Conservation (phyloP, 2,888 invertebrate species). For the Ametastegia equiseti region DNA sequence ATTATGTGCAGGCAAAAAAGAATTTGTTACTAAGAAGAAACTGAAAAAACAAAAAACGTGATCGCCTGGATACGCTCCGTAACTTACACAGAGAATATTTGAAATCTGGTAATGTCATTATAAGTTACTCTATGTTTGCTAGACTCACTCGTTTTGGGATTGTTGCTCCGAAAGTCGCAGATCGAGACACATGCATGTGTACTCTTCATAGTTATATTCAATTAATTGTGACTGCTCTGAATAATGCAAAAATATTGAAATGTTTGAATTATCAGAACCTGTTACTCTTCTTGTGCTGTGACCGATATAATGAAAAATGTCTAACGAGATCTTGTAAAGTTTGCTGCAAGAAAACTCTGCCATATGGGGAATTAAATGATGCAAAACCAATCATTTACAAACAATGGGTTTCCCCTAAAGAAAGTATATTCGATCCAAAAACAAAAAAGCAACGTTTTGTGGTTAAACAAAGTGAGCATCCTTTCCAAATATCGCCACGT, state of each 20-base stretch:
- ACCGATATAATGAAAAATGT: background rate
- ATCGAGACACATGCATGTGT: slow-evolving; percentile 59
- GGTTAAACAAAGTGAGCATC: background rate
- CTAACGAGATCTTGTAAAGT: background rate
- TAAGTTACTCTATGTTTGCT: slow-evolving; percentile 54
- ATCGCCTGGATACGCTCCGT: slow-evolving; percentile 56
- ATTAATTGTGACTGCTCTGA: slow-evolving; percentile 40
- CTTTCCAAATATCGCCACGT: background rate
- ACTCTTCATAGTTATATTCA: slow-evolving; percentile 49
- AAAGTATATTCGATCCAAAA: background rate
- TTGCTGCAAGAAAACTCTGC: background rate
- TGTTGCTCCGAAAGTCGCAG: slow-evolving; percentile 57
- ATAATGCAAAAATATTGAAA: slow-evolving; percentile 31
- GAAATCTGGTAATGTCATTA: slow-evolving; percentile 37
- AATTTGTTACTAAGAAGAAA: slow-evolving; percentile 59
- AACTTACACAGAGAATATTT: slow-evolving; percentile 61
- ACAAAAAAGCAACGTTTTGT: background rate
- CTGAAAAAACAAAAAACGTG: slow-evolving; percentile 60
- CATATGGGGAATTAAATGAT: background rate
- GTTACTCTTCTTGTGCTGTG: background rate
- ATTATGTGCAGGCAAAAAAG: slow-evolving; percentile 61
- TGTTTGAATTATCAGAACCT: background rate
- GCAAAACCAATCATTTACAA: background rate
- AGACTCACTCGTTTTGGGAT: slow-evolving; percentile 61
- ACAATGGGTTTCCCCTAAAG: background rate